Conservation (phyloP, 2,888 invertebrate species). For the Cantharis rustica region DNA sequence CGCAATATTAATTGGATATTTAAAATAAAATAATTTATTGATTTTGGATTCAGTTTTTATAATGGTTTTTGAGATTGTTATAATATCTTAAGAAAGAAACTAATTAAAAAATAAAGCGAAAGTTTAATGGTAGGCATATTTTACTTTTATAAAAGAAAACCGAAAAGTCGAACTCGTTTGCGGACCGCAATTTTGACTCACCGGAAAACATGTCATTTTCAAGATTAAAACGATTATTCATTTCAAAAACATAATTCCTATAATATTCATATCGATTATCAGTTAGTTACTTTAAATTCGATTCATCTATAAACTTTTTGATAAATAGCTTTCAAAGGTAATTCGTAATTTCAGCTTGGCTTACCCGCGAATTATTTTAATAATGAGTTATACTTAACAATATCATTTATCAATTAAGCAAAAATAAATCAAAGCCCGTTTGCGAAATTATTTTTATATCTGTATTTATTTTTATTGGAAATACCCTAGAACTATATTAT, state of each 20-base stretch:
- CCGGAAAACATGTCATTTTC: constrained; percentile 6
- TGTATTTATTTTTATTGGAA: constrained; percentile 15
- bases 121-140: background rate
- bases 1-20: background rate
- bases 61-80: background rate
- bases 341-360: background rate
- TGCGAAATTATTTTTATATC: background rate
- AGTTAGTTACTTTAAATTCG: background rate
- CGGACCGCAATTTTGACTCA: constrained; percentile 7
- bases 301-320: background rate
- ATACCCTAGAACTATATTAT: constrained; percentile 36
- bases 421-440: background rate
- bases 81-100: background rate
- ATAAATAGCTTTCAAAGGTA: background rate
- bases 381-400: background rate
- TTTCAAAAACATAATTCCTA: background rate
- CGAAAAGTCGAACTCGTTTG: constrained; percentile 1
- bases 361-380: background rate
- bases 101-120: background rate
- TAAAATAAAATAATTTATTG: background rate
- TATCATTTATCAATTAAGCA: background rate
- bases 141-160: background rate
- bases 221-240: constrained; percentile 13
- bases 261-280: background rate
- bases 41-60: background rate